phyloP scores from a whole-genome alignment of 2,113 vertebrate genomes.

The Urocolius indicus region DNA sequence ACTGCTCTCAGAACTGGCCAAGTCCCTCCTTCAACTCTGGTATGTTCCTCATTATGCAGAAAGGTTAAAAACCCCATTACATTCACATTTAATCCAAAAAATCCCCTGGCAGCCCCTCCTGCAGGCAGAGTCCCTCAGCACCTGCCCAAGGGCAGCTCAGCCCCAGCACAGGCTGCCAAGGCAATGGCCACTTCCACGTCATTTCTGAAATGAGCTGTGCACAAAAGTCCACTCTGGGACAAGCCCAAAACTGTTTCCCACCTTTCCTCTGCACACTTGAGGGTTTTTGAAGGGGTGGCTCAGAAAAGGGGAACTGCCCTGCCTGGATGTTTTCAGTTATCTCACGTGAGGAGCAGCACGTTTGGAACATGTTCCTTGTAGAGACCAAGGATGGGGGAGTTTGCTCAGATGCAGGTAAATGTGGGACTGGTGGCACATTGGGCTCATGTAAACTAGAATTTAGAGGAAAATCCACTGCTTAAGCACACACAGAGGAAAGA shows the following conservation, averaged over 20 bases:
- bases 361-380: background rate
- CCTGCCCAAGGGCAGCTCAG: background rate
- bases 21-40: background rate
- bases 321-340: background rate
- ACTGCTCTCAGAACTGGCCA: background rate
- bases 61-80: background rate
- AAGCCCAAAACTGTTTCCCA: background rate
- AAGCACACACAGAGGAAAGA: background rate
- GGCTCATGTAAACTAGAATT: background rate
- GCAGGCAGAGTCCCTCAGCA: background rate
- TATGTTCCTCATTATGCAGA: rapidly evolving
- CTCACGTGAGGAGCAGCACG: background rate
- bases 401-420: background rate
- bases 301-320: background rate
- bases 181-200: rapidly evolving
- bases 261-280: background rate
- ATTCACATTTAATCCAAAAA: background rate
- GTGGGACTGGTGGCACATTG: background rate
- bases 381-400: background rate
- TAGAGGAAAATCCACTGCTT: background rate
- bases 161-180: rapidly evolving
- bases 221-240: background rate
- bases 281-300: background rate
- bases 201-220: background rate
- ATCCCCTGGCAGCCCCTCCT: background rate